A percentile compares a stretch with the other conserved stretches of the same genome.
Evolutionary conservation across 2,888 invertebrate genomes (phyloP).

Genomic region (Arctia plantaginis): DNA sequence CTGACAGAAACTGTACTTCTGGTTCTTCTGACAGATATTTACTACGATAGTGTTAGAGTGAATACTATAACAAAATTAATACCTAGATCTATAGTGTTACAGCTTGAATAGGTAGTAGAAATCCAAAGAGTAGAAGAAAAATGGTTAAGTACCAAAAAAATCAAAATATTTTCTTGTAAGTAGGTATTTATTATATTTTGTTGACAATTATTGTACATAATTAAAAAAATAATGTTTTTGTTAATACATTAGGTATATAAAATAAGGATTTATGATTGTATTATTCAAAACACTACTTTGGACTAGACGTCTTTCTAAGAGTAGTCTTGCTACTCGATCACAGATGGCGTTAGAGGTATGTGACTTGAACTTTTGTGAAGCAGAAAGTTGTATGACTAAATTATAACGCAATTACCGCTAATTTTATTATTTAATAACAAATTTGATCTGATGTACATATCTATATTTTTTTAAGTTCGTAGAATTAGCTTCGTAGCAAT

Average conservation of each 20-base stretch:
- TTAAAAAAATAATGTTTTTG: no score
- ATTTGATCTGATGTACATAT: neutral
- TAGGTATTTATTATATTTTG: no score
- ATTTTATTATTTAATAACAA: neutral
- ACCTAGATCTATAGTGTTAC: no score
- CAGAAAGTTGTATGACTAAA: neutral
- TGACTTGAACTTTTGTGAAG: neutral
- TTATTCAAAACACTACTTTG: neutral
- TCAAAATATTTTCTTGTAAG: no score
- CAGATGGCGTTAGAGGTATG: conserved; percentile 75
- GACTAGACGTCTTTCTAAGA: neutral
- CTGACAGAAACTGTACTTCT: no score
- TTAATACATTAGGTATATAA: neutral
- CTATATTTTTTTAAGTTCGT: neutral
- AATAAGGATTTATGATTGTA: neutral
- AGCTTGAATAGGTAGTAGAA: no score
- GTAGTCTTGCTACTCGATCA: conserved; percentile 74
- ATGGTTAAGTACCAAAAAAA: no score
- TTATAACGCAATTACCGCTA: neutral
- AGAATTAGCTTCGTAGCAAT: neutral
- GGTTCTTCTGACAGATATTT: no score
- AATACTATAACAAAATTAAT: no score
- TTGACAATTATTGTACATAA: no score
- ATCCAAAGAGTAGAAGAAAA: no score
- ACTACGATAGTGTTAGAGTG: no score